Base-by-base conservation (phyloP, 2,888 invertebrate genomes). In the Scelioninae gen. 2 region DNA sequence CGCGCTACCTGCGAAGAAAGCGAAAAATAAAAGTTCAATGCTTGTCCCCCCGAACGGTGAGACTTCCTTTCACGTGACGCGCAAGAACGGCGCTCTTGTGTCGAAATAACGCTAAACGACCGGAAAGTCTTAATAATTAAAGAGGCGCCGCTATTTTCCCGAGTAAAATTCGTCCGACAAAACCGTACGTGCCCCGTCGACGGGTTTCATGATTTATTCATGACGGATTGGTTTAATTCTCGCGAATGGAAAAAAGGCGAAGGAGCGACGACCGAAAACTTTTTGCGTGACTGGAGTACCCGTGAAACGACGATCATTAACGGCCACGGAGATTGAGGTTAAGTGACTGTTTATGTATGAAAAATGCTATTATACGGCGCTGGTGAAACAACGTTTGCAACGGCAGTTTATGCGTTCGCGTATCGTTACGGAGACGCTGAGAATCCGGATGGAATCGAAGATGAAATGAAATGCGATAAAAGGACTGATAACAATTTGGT, bases 161-260 rank as follows among this genome's bases (percentile, higher is more conserved):
- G 31, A 41, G 19, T 43, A 41, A 73, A 73, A 64, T 73, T 73
- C 73, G 73, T 64, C 68, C 25, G 61, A 53, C 33, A 50, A 15
- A 41, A 13, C 10, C 52, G 63, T 68, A 73, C 73, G 73, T 72
- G 71, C 60, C 15, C 25, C 46, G 65, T 39, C 53, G 65, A 53
- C 64, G 39, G 5, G 69, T 69, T 65, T 69, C 64, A 73, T 73
- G 73, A 73, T 64, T 73, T 69, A 73, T 73, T 73, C 73, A 73
- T 69, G 73, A 69, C 46, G 57, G 60, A 69, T 69, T 58, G 52
- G 64, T 68, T 58, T 73, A 45, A 65, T 69, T 69, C 73, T 41
- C 22, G 58, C 58, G 41, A 31, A 69, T 63, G 52, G 39, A 58
- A 43, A 41, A 55, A 41, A 46, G 6, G 25, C 6, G 37, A 19